Evolutionary conservation across 1,140 invertebrate species (phyloP), one percentile per base, ranked within the genome.

Genomic region (Drosophila baimaii): DNA sequence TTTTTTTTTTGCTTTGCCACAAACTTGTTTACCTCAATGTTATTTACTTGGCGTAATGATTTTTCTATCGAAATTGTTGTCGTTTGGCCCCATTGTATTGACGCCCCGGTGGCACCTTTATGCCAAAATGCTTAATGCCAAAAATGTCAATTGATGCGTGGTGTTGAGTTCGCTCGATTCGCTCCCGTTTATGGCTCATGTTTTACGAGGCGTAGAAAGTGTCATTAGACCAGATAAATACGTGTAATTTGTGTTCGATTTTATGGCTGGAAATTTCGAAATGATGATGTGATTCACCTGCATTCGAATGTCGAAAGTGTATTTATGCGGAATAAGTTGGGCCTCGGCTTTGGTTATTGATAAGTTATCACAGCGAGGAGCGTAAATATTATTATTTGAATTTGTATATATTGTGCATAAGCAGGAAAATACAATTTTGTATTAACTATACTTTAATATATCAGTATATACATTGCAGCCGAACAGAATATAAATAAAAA

Each of bases 171-270:
- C 23, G 29, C 47, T 57, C 41, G 49, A 57, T 31, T 62, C 61
- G 66, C 46, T 54, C 1, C 51, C 47, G 62, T 84, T 73, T 85
- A 81, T 69, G 49, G 49, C 55, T 51, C n/a, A 51, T 80, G 73
- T 73, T 84, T 81, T 85, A 80, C 82, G 81, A 69, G 73, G 77
- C 81, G 81, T 80, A 69, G 77, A 66, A 74, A 84, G 51, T 77
- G 51, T 77, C 81, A 85, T 84, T 84, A 84, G 61, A 61, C 37
- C 66, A 58, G 69, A 72, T 72, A 71, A 58, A 71, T 71, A 49
- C 52, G 13, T 72, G 54, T 71, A 71, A 72, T 72, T 71, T 72
- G 31, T 17, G 25, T 8, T 29, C 7, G 17, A 23, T 58, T 66
- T 70, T 41, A 70, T 71, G 43, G 65, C 10, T 71, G 66, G 19